Evolutionary conservation across 2,888 invertebrate species (phyloP).

Genomic region (Ormyrus pomaceus): DNA sequence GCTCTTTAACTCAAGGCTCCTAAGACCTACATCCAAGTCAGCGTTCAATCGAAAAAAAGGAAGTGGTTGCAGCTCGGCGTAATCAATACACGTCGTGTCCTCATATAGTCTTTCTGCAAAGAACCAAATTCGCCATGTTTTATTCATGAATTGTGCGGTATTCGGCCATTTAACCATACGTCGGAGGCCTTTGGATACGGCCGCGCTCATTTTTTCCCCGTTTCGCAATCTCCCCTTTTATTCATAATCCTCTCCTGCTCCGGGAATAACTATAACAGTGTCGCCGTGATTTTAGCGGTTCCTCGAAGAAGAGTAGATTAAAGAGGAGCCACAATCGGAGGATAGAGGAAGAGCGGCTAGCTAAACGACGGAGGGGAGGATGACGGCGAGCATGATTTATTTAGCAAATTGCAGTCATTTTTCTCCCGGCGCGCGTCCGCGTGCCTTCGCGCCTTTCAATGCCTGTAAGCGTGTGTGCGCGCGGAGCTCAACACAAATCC

Average conservation of each 20-base stretch:
- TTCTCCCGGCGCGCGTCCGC: constrained; percentile 15
- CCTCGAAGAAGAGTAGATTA: too few relatives aligned
- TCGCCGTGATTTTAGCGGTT: too few relatives aligned
- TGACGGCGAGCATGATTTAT: constrained; percentile 48
- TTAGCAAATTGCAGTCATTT: constrained; percentile 54
- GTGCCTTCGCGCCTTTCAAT: not conserved
- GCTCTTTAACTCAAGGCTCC: not conserved
- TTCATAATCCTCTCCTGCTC: constrained; percentile 14
- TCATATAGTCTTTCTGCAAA: constrained; percentile 7
- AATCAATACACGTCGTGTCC: constrained; percentile 53
- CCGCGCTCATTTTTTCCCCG: not conserved
- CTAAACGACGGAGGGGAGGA: not conserved
- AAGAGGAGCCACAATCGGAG: too few relatives aligned
- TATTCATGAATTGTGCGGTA: constrained; percentile 55
- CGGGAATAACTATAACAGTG: too few relatives aligned
- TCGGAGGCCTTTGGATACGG: constrained; percentile 20
- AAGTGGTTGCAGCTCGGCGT: constrained; percentile 32
- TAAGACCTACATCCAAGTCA: not conserved
- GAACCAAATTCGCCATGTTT: constrained; percentile 47
- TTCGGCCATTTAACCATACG: constrained; percentile 16
- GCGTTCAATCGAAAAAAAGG: not conserved
- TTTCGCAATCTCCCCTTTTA: not conserved
- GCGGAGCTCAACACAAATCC: too few relatives aligned
- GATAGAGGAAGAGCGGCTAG: not conserved
- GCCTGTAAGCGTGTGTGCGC: not conserved